Percentiles rank a stretch among this genome's conserved stretches.
phyloP scores from a whole-genome alignment of 2,888 invertebrate genomes.

The Hirtodrosophila alboralis region DNA sequence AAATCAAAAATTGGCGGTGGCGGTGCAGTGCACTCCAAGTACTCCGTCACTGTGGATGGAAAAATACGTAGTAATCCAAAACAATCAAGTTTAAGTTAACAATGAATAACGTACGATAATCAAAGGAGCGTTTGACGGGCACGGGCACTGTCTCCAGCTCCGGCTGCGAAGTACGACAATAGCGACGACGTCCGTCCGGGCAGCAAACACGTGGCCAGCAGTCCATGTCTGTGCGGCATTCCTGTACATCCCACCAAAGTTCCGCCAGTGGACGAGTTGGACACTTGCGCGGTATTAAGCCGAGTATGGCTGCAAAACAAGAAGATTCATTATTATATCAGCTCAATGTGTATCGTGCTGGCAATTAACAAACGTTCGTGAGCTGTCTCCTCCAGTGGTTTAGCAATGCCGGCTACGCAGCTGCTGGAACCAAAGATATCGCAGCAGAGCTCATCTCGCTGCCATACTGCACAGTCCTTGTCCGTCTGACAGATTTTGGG shows the following conservation, averaged over 20 bases:
- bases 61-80: background rate
- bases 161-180: constrained; percentile 89
- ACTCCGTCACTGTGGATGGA: constrained; percentile 85
- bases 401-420: constrained; percentile 87
- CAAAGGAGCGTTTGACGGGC: constrained; percentile 87
- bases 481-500: constrained; percentile 82
- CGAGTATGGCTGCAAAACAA: constrained; percentile 87
- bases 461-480: constrained; percentile 82
- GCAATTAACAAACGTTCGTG: constrained; percentile 76
- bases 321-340: background rate
- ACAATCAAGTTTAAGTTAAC: background rate
- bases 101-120: constrained; percentile 88
- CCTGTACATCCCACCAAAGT: constrained; percentile 88
- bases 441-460: constrained; percentile 82
- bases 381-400: constrained; percentile 84
- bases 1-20: constrained; percentile 89
- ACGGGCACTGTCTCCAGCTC: constrained; percentile 86
- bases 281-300: constrained; percentile 89
- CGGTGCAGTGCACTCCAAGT: constrained; percentile 89
- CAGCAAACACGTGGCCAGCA: constrained; percentile 92
- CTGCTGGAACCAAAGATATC: constrained; percentile 84
- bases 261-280: constrained; percentile 89
- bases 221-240: constrained; percentile 88
- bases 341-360: rapidly evolving
- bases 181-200: constrained; percentile 88